These are phyloP conservation scores for Capreolus pygargus DNA, from an alignment of 2,113 vertebrate species.

Conservation along the genomic window DNA sequence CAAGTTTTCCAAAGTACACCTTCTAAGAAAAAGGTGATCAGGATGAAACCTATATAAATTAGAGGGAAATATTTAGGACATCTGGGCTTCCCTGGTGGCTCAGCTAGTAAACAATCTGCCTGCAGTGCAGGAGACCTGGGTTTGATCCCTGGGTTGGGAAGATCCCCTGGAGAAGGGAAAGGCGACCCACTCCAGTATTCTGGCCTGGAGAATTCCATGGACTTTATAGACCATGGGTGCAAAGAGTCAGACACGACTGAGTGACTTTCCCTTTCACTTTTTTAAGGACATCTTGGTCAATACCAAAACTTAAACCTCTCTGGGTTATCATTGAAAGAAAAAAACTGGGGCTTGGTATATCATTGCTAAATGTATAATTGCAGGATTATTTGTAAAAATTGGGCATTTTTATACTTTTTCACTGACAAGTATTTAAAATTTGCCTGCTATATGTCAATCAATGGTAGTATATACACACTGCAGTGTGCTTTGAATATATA, in stretches of 20 bases:
- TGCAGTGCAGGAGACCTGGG: background rate
- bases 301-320: background rate
- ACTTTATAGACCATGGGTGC: accelerated
- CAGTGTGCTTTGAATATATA: conserved; percentile 16
- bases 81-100: background rate
- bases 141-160: background rate
- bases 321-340: background rate
- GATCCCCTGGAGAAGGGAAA: background rate
- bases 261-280: background rate
- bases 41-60: background rate
- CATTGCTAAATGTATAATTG: background rate
- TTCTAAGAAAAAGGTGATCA: background rate
- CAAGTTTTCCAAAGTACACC: background rate
- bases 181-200: background rate
- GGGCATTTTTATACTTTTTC: background rate
- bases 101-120: background rate
- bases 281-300: background rate
- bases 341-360: background rate
- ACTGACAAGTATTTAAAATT: background rate
- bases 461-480: background rate
- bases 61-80: background rate
- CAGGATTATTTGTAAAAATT: background rate
- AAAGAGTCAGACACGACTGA: background rate
- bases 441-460: background rate
- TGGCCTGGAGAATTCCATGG: background rate